A percentile compares a stretch with the other conserved stretches of the same genome.
These are phyloP conservation scores for Rhinolophus ferrumequinum DNA, from an alignment of 2,113 vertebrate species.

Conservation along the genomic window DNA sequence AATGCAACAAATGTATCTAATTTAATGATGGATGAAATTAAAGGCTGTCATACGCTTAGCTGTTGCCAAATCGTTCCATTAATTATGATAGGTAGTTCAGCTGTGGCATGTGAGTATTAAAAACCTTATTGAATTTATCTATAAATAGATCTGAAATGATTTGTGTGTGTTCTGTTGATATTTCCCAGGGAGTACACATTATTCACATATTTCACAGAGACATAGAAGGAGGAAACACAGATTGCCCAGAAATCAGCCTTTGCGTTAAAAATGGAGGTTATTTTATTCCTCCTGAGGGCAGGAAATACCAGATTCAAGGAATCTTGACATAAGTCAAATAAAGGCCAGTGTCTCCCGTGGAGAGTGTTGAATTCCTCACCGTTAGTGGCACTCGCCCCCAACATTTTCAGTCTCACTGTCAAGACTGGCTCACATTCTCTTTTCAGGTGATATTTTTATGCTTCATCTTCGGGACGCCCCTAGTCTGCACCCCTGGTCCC, in stretches of 20 bases:
- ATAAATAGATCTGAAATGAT: not conserved
- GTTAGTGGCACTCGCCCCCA: not conserved
- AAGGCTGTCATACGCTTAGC: not conserved
- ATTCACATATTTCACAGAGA: not conserved
- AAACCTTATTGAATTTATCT: not conserved
- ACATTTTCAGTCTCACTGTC: not conserved
- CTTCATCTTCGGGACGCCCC: not conserved
- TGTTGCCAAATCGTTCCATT: not conserved
- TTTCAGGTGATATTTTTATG: too few species aligned
- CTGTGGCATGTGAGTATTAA: not conserved
- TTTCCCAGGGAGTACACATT: not conserved
- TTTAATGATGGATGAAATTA: conserved; percentile 40
- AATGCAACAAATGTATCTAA: not conserved
- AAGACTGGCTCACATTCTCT: not conserved
- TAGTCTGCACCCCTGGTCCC: not conserved
- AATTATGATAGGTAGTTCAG: not conserved
- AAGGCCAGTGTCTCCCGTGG: not conserved
- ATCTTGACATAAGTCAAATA: not conserved
- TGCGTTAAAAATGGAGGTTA: not conserved
- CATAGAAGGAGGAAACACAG: not conserved
- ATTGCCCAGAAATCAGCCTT: not conserved
- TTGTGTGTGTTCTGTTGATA: not conserved
- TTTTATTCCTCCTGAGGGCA: not conserved
- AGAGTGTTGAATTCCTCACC: not conserved
- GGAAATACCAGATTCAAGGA: not conserved